These are phyloP conservation scores for Podocnemis expansa DNA, from an alignment of 2,113 vertebrate genomes.

Conservation along the genomic window DNA sequence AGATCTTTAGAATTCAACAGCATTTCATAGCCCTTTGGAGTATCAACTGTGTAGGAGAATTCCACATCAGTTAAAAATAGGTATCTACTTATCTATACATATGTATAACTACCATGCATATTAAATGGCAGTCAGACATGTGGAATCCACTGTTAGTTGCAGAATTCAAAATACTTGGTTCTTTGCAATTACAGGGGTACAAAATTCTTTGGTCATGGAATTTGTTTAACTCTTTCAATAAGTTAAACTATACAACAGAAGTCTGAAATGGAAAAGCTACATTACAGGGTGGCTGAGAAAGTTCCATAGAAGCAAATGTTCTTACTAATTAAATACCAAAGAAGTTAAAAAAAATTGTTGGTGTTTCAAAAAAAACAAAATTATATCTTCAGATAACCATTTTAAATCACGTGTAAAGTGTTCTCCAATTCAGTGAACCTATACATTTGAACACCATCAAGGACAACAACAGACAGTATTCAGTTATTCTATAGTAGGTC, in stretches of 20 bases:
- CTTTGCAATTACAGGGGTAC: slow-evolving; percentile 6
- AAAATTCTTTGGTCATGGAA: slow-evolving; percentile 32
- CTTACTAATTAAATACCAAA: background rate
- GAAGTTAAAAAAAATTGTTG: slow-evolving; percentile 30
- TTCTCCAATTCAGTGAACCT: slow-evolving; percentile 11
- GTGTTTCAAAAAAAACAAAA: background rate
- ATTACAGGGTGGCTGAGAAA: background rate
- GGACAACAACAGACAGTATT: slow-evolving; percentile 1
- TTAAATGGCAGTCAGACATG: background rate
- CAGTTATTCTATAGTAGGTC: background rate
- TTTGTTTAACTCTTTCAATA: background rate
- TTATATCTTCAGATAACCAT: background rate
- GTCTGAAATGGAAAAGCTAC: background rate
- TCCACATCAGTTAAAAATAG: background rate
- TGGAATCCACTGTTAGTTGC: background rate
- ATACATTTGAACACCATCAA: background rate
- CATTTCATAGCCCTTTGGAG: background rate
- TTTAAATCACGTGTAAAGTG: slow-evolving; percentile 3
- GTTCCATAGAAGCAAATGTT: background rate
- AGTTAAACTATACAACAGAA: slow-evolving; percentile 6
- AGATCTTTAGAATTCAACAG: background rate
- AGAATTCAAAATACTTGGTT: slow-evolving; percentile 1
- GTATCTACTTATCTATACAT: background rate
- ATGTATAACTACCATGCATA: background rate
- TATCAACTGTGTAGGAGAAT: background rate